Base-by-base conservation (phyloP, 2,888 invertebrate species). In the Heterodera filipjevi region DNA sequence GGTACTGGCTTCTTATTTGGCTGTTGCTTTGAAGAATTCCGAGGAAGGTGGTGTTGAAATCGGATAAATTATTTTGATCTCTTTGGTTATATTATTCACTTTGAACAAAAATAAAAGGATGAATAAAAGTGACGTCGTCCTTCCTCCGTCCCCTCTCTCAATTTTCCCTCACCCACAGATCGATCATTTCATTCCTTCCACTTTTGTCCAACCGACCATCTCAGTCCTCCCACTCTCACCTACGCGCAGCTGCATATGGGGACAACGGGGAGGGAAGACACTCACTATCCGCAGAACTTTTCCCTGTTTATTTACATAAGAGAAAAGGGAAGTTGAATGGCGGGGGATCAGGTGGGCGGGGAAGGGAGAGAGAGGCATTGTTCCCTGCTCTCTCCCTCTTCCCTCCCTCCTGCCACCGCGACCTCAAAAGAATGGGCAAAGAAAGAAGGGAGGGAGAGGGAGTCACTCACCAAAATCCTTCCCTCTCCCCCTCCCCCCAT, bases 271-370 rank as follows among this genome's bases (percentile, higher is more conserved):
- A 19, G 35, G 33, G 72, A 39, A 22, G 22, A 72, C 44, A n/a
- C n/a, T 3, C 59, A 59, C n/a, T n/a, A 5, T n/a, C n/a, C 27
- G 59, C 59, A 5, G 53, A 39, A 49, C 49, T 49, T 49, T 49
- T 49, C 12, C 19, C 27, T 59, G 59, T 59, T 59, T 59, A 59
- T 59, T 59, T 59, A 59, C 59, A 46, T 72, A n/a, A 27, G 49
- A 10, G 72, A 39, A 72, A 39, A 32, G 46, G 32, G 59, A 39
- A 22, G 22, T 5, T 22, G 59, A 59, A 22, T 59, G 59, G 27
- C 5, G 59, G 27, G 27, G n/a, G 27, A 5, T 3, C 12, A 14
- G 8, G 49, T n/a, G 35, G 73, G n/a, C 14, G 71, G 44, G 71
- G 71, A 19, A 3, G 49, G 53, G 5, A 30, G 46, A 3, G 35